A percentile compares a stretch with the other conserved stretches of the same genome.
Evolutionary conservation across 1,140 invertebrate species (phyloP).

Genomic region (Bombus confusus): DNA sequence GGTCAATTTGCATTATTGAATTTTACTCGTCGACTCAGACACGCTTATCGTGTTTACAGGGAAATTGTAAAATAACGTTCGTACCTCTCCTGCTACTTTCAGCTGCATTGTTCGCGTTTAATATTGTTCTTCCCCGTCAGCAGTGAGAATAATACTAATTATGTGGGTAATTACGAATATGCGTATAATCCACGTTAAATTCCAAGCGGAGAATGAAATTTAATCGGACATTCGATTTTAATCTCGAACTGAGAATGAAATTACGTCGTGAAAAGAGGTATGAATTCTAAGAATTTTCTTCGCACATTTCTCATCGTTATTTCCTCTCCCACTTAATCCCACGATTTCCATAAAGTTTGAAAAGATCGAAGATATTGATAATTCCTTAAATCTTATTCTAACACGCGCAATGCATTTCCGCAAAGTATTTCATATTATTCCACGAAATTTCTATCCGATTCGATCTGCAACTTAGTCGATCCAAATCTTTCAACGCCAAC

Average conservation of each 20-base stretch:
- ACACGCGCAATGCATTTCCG: too few relatives aligned
- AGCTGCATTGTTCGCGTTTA: too few relatives aligned
- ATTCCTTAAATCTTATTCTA: too few relatives aligned
- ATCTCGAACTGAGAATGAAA: not conserved
- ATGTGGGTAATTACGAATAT: not conserved
- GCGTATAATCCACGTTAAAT: not conserved
- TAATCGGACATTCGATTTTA: not conserved
- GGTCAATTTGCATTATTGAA: not conserved
- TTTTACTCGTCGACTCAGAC: too few relatives aligned
- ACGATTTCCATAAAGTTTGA: too few relatives aligned
- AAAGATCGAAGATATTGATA: too few relatives aligned
- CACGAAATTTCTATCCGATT: too few relatives aligned
- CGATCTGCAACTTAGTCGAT: too few relatives aligned
- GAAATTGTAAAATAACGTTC: not conserved
- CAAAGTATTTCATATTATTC: too few relatives aligned
- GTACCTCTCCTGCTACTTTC: not conserved
- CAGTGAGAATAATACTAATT: not conserved
- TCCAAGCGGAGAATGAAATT: not conserved
- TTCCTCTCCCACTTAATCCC: too few relatives aligned
- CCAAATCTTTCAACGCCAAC: too few relatives aligned
- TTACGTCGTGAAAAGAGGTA: not conserved
- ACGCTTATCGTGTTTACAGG: not conserved
- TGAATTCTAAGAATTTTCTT: not conserved
- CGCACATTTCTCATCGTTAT: too few relatives aligned
- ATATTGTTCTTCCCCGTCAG: not conserved